Conservation (phyloP, 2,797 vertebrate genomes). For the Gadopsis bispinosus region DNA sequence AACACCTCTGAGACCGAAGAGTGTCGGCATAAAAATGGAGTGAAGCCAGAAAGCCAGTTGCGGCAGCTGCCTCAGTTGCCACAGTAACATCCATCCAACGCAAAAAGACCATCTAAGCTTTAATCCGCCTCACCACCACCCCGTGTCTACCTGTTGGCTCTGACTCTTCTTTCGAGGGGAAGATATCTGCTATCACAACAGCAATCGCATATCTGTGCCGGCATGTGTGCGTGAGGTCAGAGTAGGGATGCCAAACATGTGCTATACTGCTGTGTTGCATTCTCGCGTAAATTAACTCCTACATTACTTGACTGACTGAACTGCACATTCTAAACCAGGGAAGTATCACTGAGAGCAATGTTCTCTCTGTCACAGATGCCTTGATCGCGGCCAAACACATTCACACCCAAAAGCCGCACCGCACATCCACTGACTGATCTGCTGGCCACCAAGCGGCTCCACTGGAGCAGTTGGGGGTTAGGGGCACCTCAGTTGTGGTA, state of each 20-base stretch:
- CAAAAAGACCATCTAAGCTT: conserved; percentile 2
- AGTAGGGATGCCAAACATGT: neutral
- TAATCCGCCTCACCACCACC: neutral
- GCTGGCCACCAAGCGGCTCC: conserved; percentile 20
- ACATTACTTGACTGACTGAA: neutral
- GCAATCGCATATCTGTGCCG: conserved; percentile 3
- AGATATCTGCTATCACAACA: conserved; percentile 10
- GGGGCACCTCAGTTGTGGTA: conserved; percentile 34
- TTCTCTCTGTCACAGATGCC: conserved; percentile 13
- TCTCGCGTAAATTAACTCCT: neutral
- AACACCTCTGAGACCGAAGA: neutral
- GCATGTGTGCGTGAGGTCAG: neutral
- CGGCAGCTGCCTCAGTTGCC: neutral
- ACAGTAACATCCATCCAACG: neutral
- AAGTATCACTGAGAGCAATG: conserved; percentile 2
- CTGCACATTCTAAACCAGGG: neutral
- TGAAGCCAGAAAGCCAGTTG: neutral
- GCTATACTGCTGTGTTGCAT: neutral
- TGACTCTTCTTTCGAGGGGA: neutral
- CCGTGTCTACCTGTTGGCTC: neutral
- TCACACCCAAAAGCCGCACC: conserved; percentile 24
- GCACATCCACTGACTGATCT: conserved; percentile 40
- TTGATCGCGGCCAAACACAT: conserved; percentile 31
- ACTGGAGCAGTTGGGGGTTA: conserved; percentile 2
- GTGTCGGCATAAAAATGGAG: neutral